Conservation (phyloP, 2,113 vertebrate species). For the Caretta caretta region DNA sequence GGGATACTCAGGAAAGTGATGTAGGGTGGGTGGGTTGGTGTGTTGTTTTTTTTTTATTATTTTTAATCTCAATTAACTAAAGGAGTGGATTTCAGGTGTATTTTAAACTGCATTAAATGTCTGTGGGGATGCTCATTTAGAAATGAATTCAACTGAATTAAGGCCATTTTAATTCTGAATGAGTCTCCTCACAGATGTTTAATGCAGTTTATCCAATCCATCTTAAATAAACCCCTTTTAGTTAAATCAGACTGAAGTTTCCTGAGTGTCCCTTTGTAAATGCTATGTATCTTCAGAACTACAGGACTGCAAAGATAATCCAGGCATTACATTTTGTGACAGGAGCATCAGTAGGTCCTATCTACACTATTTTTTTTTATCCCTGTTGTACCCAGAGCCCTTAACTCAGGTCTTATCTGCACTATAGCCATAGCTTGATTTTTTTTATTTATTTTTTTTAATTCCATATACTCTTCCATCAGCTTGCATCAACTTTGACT, state of each 20-base stretch:
- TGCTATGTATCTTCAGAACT: background rate
- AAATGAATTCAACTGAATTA: background rate
- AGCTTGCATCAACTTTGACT: background rate
- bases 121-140: background rate
- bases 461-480: background rate
- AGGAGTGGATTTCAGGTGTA: background rate
- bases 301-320: background rate
- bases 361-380: background rate
- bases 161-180: background rate
- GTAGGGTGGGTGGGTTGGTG: too few species aligned
- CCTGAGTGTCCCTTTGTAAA: too few species aligned
- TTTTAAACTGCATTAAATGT: background rate
- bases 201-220: background rate
- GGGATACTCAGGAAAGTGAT: background rate
- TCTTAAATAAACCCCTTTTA: too few species aligned
- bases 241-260: too few species aligned
- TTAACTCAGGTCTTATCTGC: background rate
- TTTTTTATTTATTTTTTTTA: too few species aligned
- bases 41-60: too few species aligned
- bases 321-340: background rate
- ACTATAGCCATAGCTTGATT: background rate
- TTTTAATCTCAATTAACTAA: background rate
- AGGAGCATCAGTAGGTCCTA: rapidly evolving
- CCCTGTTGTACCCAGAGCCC: background rate
- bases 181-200: background rate